Percentiles rank a stretch among this genome's conserved stretches.
These are phyloP conservation scores for Coleophora deauratella DNA, from an alignment of 2,888 invertebrate genomes.

Conservation along the genomic window DNA sequence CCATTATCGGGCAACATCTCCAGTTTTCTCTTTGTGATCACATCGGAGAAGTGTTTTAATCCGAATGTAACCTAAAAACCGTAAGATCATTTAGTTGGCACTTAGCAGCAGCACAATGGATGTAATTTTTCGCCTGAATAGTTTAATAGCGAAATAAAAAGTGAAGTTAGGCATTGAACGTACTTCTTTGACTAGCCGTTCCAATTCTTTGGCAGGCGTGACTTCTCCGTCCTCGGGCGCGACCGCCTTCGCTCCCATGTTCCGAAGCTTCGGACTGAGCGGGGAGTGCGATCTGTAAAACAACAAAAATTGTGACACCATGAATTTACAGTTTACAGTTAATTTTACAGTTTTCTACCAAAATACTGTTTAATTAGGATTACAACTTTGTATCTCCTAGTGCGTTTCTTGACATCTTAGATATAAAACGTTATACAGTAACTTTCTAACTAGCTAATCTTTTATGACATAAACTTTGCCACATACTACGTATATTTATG, in stretches of 20 bases:
- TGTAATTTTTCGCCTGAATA: constrained; percentile 20
- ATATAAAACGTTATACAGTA: too few species aligned
- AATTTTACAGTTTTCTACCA: too few species aligned
- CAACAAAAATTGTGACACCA: constrained; percentile 3
- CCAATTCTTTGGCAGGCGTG: constrained; percentile 81
- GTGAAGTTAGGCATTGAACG: constrained; percentile 15
- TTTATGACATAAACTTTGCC: too few species aligned
- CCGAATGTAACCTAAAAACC: constrained; percentile 60
- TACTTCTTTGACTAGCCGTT: constrained; percentile 82
- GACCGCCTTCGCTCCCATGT: constrained; percentile 62
- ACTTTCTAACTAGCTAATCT: too few species aligned
- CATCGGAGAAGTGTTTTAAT: constrained; percentile 92
- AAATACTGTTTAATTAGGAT: too few species aligned
- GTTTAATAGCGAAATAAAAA: constrained; percentile 9
- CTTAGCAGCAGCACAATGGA: constrained; percentile 10
- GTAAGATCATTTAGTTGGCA: constrained; percentile 10
- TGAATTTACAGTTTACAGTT: neutral
- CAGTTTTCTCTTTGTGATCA: constrained; percentile 91
- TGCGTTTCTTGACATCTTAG: too few species aligned
- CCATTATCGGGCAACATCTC: constrained; percentile 96
- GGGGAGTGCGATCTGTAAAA: constrained; percentile 76
- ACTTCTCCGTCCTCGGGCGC: constrained; percentile 75
- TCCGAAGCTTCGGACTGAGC: constrained; percentile 75
- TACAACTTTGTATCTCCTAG: too few species aligned
- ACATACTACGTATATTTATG: too few species aligned